These are phyloP conservation scores for Cotesia chilonis DNA, from an alignment of 1,140 invertebrate species.

Conservation along the genomic window DNA sequence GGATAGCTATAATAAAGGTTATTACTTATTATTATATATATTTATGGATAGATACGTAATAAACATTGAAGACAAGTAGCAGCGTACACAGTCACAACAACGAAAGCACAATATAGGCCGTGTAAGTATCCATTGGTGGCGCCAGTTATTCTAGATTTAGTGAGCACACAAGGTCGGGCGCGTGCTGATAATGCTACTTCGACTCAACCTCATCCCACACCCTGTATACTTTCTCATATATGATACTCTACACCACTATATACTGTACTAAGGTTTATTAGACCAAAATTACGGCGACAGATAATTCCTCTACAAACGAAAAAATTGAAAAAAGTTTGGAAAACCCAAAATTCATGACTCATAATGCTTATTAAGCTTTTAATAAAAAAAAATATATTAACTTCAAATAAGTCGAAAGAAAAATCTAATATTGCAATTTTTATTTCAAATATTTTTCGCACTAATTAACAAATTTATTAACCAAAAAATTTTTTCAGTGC, in stretches of 20 bases:
- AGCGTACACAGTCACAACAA: constrained; percentile 1
- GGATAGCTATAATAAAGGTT: background rate
- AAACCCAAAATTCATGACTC: too few relatives aligned
- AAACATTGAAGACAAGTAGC: constrained; percentile 4
- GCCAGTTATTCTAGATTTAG: constrained; percentile 61
- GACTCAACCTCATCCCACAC: constrained; percentile 26
- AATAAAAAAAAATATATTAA: too few relatives aligned
- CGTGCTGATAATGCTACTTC: constrained; percentile 63
- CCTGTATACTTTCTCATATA: constrained; percentile 10
- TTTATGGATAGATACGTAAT: background rate
- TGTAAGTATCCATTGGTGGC: constrained; percentile 11
- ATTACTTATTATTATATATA: background rate
- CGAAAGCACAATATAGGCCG: constrained; percentile 16
- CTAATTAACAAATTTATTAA: background rate
- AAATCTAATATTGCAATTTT: too few relatives aligned
- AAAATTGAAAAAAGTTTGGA: too few relatives aligned
- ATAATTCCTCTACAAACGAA: constrained; percentile 12
- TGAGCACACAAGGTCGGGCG: constrained; percentile 59
- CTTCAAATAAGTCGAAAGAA: too few relatives aligned
- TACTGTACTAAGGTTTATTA: constrained; percentile 10
- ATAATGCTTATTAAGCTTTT: too few relatives aligned
- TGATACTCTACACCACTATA: background rate
- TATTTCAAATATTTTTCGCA: too few relatives aligned
- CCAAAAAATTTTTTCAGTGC: background rate
- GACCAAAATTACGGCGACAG: constrained; percentile 3